Conservation (phyloP, 2,797 vertebrate species). For the Coendou prehensilis region DNA sequence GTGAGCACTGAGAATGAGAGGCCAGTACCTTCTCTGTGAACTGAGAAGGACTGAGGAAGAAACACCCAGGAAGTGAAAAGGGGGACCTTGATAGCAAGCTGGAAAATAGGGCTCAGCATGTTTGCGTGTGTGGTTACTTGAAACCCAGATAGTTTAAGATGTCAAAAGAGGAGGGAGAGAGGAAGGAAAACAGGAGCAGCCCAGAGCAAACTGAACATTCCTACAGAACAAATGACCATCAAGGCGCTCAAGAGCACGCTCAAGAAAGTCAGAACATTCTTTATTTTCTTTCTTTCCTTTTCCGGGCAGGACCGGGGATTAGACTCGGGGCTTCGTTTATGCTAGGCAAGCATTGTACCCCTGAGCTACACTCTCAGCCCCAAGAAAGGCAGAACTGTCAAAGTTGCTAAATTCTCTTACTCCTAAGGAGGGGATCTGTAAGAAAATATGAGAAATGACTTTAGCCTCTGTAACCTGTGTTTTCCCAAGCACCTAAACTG, state of each 20-base stretch:
- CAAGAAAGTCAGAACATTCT: not conserved
- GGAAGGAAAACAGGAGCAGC: not conserved
- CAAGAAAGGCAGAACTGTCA: not conserved
- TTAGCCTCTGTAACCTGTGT: not conserved
- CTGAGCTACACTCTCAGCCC: not conserved
- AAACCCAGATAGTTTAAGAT: not conserved
- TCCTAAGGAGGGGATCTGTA: not conserved
- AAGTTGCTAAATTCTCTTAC: not conserved
- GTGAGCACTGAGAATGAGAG: not conserved
- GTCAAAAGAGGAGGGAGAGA: not conserved
- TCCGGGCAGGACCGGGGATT: not conserved
- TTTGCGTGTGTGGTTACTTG: not conserved
- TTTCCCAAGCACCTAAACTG: conserved; percentile 16
- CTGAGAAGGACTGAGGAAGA: conserved; percentile 18
- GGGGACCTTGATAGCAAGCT: not conserved
- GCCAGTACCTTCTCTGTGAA: not conserved
- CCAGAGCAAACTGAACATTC: not conserved
- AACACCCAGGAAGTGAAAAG: conserved; percentile 32
- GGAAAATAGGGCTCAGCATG: not conserved
- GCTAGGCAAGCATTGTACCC: not conserved
- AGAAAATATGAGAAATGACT: conserved; percentile 37
- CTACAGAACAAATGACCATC: not conserved
- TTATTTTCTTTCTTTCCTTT: not conserved
- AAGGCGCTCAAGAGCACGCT: not conserved
- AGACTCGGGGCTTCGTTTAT: not conserved